A percentile compares a stretch with the other conserved stretches of the same genome.
Conservation (phyloP, 2,888 invertebrate genomes). For the Hedychridium roseum region DNA sequence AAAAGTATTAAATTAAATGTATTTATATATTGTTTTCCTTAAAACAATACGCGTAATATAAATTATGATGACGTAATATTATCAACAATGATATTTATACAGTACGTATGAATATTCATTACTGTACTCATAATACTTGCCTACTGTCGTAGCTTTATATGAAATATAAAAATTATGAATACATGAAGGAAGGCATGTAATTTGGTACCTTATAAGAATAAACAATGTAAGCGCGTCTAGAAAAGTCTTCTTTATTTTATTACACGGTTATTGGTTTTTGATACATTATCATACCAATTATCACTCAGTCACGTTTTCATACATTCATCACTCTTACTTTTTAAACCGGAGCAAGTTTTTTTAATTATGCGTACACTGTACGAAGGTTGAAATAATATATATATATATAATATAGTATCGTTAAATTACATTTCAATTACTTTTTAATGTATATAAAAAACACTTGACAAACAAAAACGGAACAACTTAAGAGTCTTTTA, state of each 20-base stretch:
- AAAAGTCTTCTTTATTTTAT: conserved; percentile 59
- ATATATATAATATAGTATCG: conserved; percentile 49
- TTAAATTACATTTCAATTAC: conserved; percentile 57
- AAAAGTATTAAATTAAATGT: background rate
- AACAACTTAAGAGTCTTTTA: conserved; percentile 60
- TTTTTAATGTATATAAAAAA: conserved; percentile 59
- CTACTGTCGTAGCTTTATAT: too few relatives aligned
- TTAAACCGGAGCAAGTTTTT: conserved; percentile 36
- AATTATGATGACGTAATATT: too few relatives aligned
- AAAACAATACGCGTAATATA: too few relatives aligned
- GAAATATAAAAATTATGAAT: too few relatives aligned
- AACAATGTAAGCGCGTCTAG: conserved; percentile 45
- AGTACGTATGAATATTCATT: too few relatives aligned
- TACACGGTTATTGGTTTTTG: conserved; percentile 53
- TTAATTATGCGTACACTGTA: conserved; percentile 50
- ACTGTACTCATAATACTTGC: too few relatives aligned
- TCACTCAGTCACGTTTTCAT: conserved; percentile 53
- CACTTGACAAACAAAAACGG: conserved; percentile 63
- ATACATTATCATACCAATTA: conserved; percentile 52
- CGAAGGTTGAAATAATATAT: conserved; percentile 54
- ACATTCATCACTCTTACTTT: conserved; percentile 48
- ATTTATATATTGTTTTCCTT: too few relatives aligned
- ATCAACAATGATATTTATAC: background rate
- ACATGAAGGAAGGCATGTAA: too few relatives aligned
- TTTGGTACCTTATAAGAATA: conserved; percentile 21